Evolutionary conservation across 2,888 invertebrate genomes (phyloP).

Genomic region (Lasioglossum morio): DNA sequence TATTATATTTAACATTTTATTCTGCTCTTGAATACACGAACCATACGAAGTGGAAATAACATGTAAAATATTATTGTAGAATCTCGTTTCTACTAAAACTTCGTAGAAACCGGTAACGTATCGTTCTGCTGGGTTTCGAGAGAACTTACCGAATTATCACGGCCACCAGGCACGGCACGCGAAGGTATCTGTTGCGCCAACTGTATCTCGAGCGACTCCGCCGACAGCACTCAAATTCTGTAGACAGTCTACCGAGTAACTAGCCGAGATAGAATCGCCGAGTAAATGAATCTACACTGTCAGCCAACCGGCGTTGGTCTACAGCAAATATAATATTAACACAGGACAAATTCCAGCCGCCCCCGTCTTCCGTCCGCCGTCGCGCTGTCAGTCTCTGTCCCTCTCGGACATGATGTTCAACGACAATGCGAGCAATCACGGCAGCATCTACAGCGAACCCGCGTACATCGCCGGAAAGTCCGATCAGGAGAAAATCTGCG

Average conservation of each 20-base stretch:
- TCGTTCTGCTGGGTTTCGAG: not conserved
- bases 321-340: constrained; percentile 70
- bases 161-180: not conserved
- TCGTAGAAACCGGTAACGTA: not conserved
- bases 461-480: constrained; percentile 87
- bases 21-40: not conserved
- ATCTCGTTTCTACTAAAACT: not conserved
- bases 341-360: constrained; percentile 80
- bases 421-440: constrained; percentile 89
- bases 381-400: constrained; percentile 90
- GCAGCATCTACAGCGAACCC: constrained; percentile 95
- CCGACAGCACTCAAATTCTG: not conserved
- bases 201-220: not conserved
- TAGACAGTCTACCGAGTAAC: not conserved
- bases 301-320: constrained; percentile 36
- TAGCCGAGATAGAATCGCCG: not conserved
- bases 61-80: not conserved
- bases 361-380: constrained; percentile 85
- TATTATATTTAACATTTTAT: not conserved
- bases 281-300: constrained; percentile 11
- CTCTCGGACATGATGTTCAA: constrained; percentile 89
- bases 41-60: not conserved
- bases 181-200: not conserved
- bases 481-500: constrained; percentile 90
- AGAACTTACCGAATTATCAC: not conserved